Percentiles rank a stretch among this genome's conserved stretches.
Conservation (phyloP, 2,797 vertebrate species). For the Gastrophryne carolinensis region DNA sequence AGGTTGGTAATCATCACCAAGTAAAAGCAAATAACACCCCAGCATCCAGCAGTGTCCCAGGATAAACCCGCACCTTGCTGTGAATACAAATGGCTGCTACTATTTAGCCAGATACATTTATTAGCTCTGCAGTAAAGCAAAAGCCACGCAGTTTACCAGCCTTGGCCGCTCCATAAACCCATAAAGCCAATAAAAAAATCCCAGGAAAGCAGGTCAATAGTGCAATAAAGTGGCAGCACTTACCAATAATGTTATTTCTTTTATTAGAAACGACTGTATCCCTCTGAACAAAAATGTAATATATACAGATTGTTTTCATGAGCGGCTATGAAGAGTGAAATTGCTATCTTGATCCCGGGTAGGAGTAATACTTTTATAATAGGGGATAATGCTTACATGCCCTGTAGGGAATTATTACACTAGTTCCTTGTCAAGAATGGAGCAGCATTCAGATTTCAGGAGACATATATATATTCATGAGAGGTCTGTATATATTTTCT, state of each 20-base stretch:
- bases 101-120: conserved; percentile 19
- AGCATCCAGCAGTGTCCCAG: background rate
- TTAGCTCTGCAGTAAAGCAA: background rate
- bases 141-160: conserved; percentile 7
- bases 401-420: background rate
- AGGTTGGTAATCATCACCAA: conserved; percentile 19
- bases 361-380: background rate
- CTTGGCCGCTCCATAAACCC: background rate
- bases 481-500: background rate
- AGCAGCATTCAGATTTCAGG: background rate
- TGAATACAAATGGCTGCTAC: conserved; percentile 8
- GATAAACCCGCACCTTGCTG: background rate
- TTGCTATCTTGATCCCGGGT: background rate
- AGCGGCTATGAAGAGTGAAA: background rate
- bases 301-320: background rate
- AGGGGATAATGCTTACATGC: background rate
- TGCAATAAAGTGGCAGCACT: background rate
- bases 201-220: conserved; percentile 10
- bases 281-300: background rate
- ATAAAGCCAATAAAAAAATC: background rate
- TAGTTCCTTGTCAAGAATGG: background rate
- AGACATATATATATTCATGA: background rate
- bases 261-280: background rate
- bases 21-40: conserved; percentile 15
- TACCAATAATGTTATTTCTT: background rate